Conservation (phyloP, 1,140 invertebrate genomes). For the Sycophila sp. region DNA sequence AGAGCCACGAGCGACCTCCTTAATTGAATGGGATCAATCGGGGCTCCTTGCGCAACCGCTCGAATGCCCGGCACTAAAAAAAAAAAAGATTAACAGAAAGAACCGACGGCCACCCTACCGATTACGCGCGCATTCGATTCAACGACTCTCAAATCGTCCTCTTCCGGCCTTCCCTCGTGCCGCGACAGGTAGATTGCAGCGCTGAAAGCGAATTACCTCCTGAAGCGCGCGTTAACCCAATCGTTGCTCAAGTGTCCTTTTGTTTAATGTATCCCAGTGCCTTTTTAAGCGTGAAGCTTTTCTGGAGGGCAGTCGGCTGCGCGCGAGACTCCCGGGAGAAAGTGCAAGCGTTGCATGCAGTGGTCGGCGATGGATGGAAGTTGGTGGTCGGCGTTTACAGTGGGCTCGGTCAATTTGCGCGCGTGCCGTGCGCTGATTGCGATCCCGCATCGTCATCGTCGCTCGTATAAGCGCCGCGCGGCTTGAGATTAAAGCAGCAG, state of each 20-base stretch:
- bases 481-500: background rate
- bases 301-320: no score
- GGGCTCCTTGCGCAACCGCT: background rate
- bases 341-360: no score
- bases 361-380: background rate
- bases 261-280: no score
- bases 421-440: background rate
- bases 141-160: background rate
- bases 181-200: background rate
- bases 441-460: background rate
- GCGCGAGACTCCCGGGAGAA: no score
- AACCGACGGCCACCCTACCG: background rate
- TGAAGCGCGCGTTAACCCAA: no score
- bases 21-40: background rate
- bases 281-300: no score
- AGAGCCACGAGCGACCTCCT: background rate
- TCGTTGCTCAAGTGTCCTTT: no score
- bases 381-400: background rate
- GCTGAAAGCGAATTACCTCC: background rate
- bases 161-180: background rate
- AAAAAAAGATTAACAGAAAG: background rate
- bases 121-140: background rate
- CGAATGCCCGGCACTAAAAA: background rate
- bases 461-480: background rate
- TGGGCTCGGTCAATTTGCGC: background rate